phyloP scores from a whole-genome alignment of 2,797 vertebrate genomes.

The Sandelia bainsii region DNA sequence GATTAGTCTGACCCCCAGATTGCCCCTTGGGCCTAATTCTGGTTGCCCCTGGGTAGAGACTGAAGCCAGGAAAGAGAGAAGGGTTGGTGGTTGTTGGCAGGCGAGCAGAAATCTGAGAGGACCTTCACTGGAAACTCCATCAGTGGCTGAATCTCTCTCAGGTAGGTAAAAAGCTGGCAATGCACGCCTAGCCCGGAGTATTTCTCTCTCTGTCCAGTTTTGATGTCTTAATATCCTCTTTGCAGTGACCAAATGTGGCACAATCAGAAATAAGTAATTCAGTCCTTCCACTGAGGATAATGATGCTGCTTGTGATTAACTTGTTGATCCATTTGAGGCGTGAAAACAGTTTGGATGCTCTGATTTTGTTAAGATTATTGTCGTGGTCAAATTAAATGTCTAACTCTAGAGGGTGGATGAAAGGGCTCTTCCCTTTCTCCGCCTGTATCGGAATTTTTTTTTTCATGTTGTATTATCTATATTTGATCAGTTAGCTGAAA shows the following conservation, averaged over 20 bases:
- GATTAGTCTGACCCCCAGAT: constrained; percentile 78
- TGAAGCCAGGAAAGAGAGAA: constrained; percentile 73
- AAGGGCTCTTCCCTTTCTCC: no score
- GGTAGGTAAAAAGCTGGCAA: constrained; percentile 61
- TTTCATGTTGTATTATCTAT: not conserved
- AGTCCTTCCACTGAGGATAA: constrained; percentile 1
- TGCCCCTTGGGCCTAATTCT: constrained; percentile 68
- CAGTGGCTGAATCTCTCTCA: constrained; percentile 83
- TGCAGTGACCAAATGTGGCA: constrained; percentile 52
- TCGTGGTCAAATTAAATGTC: constrained; percentile 4
- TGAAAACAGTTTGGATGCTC: not conserved
- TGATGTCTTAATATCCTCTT: constrained; percentile 62
- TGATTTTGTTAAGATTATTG: not conserved
- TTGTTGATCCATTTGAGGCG: constrained; percentile 18
- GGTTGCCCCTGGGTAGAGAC: constrained; percentile 69
- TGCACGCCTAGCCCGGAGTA: constrained; percentile 55
- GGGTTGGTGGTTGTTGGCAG: constrained; percentile 79
- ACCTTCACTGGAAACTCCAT: constrained; percentile 91
- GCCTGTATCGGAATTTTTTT: no score
- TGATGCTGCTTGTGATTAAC: not conserved
- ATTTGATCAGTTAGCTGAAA: not conserved
- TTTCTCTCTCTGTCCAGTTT: constrained; percentile 63
- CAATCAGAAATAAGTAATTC: constrained; percentile 41
- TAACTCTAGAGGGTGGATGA: not conserved
- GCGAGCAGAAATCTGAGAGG: constrained; percentile 79